A percentile compares a stretch with the other conserved stretches of the same genome.
Evolutionary conservation across 1,140 invertebrate species (phyloP).

Genomic region (Chymomyza costata): DNA sequence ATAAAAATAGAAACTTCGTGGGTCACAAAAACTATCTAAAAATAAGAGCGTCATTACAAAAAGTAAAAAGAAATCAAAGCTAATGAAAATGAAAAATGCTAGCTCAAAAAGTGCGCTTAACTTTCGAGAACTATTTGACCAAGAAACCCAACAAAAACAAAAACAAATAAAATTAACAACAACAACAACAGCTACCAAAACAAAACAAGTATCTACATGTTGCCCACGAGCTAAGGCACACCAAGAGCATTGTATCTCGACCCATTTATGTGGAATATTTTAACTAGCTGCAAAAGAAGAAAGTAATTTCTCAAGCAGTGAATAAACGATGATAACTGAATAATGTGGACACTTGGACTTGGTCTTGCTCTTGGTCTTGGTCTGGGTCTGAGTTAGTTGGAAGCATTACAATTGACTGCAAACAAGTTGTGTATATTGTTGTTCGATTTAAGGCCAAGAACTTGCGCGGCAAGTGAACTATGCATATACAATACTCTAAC

Average conservation of each 20-base stretch:
- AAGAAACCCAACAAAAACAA: constrained; percentile 25
- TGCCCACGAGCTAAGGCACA: too few relatives aligned
- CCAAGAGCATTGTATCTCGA: constrained; percentile 54
- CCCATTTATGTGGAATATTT: constrained; percentile 49
- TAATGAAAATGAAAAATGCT: constrained; percentile 57
- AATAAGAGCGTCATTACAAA: not conserved
- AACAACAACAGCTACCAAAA: constrained; percentile 12
- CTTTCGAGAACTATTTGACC: constrained; percentile 49
- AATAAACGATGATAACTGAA: too few relatives aligned
- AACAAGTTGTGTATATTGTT: constrained; percentile 23
- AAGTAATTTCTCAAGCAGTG: constrained; percentile 58
- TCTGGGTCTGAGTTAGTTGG: constrained; percentile 7
- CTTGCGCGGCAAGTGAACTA: constrained; percentile 71
- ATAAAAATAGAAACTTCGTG: constrained; percentile 23
- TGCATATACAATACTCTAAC: too few relatives aligned
- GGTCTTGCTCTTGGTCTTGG: too few relatives aligned
- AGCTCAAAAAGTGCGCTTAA: constrained; percentile 25
- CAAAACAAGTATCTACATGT: constrained; percentile 28
- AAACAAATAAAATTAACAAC: constrained; percentile 14
- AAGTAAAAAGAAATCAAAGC: constrained; percentile 58
- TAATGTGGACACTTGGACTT: too few relatives aligned
- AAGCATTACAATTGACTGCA: constrained; percentile 3
- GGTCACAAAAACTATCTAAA: not conserved
- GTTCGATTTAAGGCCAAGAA: constrained; percentile 70
- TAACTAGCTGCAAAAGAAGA: constrained; percentile 27